Evolutionary conservation across 2,113 vertebrate genomes (phyloP), one percentile per base, ranked within the genome.

Genomic region (Osmerus eperlanus): DNA sequence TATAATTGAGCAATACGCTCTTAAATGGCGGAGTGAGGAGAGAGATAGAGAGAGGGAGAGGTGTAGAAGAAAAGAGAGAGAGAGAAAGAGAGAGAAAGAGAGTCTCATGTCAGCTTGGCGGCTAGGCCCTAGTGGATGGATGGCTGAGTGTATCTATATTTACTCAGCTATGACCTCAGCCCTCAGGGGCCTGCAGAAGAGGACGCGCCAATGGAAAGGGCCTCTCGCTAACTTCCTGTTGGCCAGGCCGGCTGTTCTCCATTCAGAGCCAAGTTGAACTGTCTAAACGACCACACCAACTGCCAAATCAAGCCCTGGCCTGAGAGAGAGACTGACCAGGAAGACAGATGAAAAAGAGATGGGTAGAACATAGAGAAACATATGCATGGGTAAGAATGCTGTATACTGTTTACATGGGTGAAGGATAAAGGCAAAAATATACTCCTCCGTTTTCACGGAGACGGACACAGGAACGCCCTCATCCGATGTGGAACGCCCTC

Each of bases 61-160:
- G 67, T 66, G 70, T 64, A 79, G 75, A 65, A 83, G 76, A 73
- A 74, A 79, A 75, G 73, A 67, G 53, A 73, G 68, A 70, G 61
- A 36, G 1, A 61, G 53, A 65, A n/a, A n/a, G n/a, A n/a, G n/a
- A n/a, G n/a, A 23, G 4, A 1, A 6, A 60, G 21, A 3, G 65
- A 36, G 84, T 78, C 75, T 80, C 58, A 56, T 80, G 73, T 36
- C 78, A 69, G 73, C 23, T 75, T 65, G 65, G 72, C 74, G 75
- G 63, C 29, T 12, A 23, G 79, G 72, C 51, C 54, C 54, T 29
- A n/a, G 51, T 55, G 53, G 13, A 6, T 16, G 53, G 13, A n/a
- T 55, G 53, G 83, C 72, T 71, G 75, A 75, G 55, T 81, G 75
- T n/a, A 78, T 84, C 81, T 90, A 84, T 84, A 83, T 89, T 84